Evolutionary conservation across 2,113 vertebrate species (phyloP), one percentile per base, ranked within the genome.

Genomic region (Hippocampus zosterae): DNA sequence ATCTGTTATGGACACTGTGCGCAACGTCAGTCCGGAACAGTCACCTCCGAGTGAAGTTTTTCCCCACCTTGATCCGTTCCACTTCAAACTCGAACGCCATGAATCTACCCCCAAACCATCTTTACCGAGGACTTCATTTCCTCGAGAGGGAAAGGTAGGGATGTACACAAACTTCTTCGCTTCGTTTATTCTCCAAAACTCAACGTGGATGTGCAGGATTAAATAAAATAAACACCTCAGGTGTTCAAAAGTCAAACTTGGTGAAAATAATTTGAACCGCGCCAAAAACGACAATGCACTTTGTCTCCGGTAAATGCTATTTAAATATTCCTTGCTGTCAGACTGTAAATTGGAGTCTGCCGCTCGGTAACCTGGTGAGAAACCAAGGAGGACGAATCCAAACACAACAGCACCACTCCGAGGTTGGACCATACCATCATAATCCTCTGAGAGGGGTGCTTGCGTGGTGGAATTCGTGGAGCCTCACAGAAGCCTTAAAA

Each of bases 351-450:
- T 25, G 40, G 42, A 46, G 33, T 0, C 21, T 41, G 52, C 21
- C 29, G 33, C 69, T 70, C 70, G 59, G 65, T 57, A 41, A 2
- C 42, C 40, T 68, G 70, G 1, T 4, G 71, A 48, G 40, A 70
- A 65, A 74, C 63, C 59, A 2, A 46, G 63, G 53, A 76, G 55
- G 57, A 66, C 68, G 52, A 76, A 66, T 82, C 71, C 40, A 70
- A 71, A 71, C 71, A 60, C 44, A 71, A 73, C 69, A 37, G 72
- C 68, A 40, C 71, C 77, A 70, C 8, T 68, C 79, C 23, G 23
- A 57, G 66, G 37, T 50, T 67, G 87, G 88, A 78, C 9, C 77
- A 11, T 85, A 89, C 89, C 88, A 91, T 75, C 82, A 29, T 71
- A 10, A 63, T 27, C 3, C 18, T 9, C 16, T 42, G 8, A 74